These are phyloP conservation scores for Rhinichthys osculus DNA, from an alignment of 2,797 vertebrate species.

Conservation along the genomic window DNA sequence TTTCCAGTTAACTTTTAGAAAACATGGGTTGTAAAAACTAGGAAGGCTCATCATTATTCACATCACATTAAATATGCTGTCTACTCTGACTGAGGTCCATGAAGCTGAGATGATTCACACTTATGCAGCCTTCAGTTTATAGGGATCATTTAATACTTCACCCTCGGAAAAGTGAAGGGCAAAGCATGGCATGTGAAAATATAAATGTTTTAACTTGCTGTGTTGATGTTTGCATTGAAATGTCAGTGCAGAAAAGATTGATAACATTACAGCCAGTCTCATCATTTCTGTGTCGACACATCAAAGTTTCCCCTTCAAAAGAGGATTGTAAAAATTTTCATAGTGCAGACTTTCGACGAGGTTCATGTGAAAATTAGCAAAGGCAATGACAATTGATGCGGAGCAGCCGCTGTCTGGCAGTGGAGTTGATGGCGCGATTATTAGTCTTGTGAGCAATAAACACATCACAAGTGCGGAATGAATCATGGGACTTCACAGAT, in stretches of 20 bases:
- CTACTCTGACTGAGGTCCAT: neutral
- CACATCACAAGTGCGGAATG: slow-evolving; percentile 40
- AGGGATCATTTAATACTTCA: slow-evolving; percentile 1
- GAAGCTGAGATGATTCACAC: slow-evolving; percentile 3
- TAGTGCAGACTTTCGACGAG: neutral
- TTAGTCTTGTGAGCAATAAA: slow-evolving; percentile 47
- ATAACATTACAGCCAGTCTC: neutral
- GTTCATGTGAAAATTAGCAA: slow-evolving; percentile 6
- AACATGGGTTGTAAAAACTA: neutral
- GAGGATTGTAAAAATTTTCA: slow-evolving; percentile 5
- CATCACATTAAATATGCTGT: neutral
- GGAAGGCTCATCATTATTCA: slow-evolving; percentile 8
- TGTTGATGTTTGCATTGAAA: slow-evolving; percentile 22
- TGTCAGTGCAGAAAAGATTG: neutral
- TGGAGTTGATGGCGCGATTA: slow-evolving; percentile 28
- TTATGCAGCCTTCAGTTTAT: slow-evolving; percentile 19
- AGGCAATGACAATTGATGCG: neutral
- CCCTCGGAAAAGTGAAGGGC: neutral
- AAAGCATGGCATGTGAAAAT: neutral
- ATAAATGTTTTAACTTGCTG: slow-evolving; percentile 6
- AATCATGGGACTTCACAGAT: slow-evolving; percentile 44
- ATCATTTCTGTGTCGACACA: neutral
- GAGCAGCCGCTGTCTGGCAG: slow-evolving; percentile 35
- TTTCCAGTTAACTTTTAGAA: neutral
- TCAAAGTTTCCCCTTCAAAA: slow-evolving; percentile 9